Conservation (phyloP, 2,797 vertebrate genomes). For the Alectoris magna region DNA sequence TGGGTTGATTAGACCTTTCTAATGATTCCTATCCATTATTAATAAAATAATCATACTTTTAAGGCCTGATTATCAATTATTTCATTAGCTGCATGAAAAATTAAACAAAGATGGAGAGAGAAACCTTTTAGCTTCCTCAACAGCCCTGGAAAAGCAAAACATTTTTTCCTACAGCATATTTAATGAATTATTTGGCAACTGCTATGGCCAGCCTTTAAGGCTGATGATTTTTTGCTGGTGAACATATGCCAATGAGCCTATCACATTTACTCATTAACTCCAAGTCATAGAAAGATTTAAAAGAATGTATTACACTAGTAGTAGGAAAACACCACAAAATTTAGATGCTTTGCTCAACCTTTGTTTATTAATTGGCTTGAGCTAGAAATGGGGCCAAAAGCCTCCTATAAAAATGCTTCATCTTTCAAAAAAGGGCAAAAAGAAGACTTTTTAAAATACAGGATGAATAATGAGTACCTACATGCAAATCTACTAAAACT, state of each 20-base stretch:
- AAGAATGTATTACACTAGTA: background rate
- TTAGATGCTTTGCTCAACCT: slow-evolving; percentile 18
- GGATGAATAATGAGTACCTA: background rate
- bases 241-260: background rate
- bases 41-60: slow-evolving; percentile 44
- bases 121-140: slow-evolving; percentile 33
- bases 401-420: background rate
- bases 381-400: background rate
- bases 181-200: background rate
- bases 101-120: slow-evolving; percentile 28
- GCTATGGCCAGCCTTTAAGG: background rate
- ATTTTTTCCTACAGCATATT: background rate
- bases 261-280: slow-evolving; percentile 15
- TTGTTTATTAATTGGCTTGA: slow-evolving; percentile 22
- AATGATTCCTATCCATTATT: slow-evolving; percentile 48
- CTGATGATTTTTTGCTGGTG: slow-evolving; percentile 1
- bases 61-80: slow-evolving; percentile 44
- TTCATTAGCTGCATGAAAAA: slow-evolving; percentile 50
- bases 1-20: slow-evolving; percentile 53
- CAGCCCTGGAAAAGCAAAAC: background rate
- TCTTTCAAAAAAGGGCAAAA: slow-evolving; percentile 3
- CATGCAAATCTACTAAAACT: background rate
- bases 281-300: background rate
- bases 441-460: background rate
- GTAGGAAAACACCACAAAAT: slow-evolving; percentile 2